Evolutionary conservation across 2,113 vertebrate species (phyloP).

Genomic region (Actenoides hombroni): DNA sequence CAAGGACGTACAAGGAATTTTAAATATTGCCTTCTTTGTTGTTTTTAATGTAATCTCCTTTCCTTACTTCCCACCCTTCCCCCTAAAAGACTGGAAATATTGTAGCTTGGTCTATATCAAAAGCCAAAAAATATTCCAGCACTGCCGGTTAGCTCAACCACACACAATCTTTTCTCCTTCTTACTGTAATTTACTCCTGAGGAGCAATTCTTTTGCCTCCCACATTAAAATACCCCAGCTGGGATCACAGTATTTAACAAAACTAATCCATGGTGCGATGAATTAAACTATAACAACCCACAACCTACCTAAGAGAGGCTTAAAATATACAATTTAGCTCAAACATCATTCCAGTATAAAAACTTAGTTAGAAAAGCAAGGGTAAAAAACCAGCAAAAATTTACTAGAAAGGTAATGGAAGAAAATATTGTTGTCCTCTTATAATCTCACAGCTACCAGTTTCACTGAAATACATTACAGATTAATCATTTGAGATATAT

Average conservation of each 20-base stretch:
- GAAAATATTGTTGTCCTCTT: background rate
- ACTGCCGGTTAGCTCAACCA: background rate
- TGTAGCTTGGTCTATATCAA: background rate
- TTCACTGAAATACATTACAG: background rate
- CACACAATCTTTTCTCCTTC: background rate
- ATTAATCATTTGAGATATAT: background rate
- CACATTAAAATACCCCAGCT: background rate
- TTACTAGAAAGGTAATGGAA: background rate
- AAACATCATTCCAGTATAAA: background rate
- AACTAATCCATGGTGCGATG: background rate
- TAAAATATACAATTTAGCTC: background rate
- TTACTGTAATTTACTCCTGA: slow-evolving; percentile 5
- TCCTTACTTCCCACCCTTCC: background rate
- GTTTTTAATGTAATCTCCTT: background rate
- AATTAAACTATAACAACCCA: background rate
- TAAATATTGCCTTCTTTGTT: background rate
- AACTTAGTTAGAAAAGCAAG: background rate
- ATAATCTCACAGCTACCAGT: background rate
- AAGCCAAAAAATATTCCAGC: background rate
- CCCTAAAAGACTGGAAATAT: background rate
- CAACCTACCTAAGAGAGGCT: background rate
- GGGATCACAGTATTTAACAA: background rate
- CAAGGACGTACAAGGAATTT: background rate
- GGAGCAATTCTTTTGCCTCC: slow-evolving; percentile 7
- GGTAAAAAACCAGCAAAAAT: background rate